A percentile compares a stretch with the other conserved stretches of the same genome.
phyloP scores from a whole-genome alignment of 2,113 vertebrate species.

The Oenanthe melanoleuca region DNA sequence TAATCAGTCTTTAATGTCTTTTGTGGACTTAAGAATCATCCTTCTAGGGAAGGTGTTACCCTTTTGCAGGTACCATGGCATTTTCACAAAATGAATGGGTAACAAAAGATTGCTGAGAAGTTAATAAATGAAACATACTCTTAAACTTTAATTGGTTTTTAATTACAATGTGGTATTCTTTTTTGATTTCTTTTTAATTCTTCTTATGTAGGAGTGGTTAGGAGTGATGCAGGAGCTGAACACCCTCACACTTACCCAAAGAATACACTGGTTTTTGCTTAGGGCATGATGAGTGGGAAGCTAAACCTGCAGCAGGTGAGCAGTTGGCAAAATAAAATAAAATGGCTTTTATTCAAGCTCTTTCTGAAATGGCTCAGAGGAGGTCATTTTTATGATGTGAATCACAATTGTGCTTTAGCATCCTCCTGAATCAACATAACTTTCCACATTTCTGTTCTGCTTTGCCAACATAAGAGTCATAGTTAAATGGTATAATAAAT shows the following conservation, averaged over 20 bases:
- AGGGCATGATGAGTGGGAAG: rapidly evolving
- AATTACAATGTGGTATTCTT: rapidly evolving
- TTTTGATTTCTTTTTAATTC: neutral
- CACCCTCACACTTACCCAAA: rapidly evolving
- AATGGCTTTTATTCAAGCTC: neutral
- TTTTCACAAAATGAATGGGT: neutral
- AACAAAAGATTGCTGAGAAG: neutral
- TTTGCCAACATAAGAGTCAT: neutral
- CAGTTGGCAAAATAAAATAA: neutral
- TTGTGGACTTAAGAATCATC: neutral
- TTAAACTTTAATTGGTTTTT: neutral
- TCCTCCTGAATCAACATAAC: neutral
- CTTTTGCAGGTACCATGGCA: rapidly evolving
- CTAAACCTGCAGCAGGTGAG: neutral
- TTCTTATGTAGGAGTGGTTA: neutral
- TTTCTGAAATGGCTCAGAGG: neutral
- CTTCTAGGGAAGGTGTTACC: neutral
- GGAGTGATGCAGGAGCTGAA: neutral
- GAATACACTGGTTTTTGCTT: neutral
- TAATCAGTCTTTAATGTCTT: neutral
- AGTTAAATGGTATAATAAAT: neutral
- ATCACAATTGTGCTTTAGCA: neutral
- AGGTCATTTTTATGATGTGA: neutral
- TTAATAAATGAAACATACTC: neutral
- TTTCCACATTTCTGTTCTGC: neutral